A percentile compares a stretch with the other conserved stretches of the same genome.
Evolutionary conservation across 64 coral and sea anemone species (phyloP).

Genomic region (Pocillopora damicornis): DNA sequence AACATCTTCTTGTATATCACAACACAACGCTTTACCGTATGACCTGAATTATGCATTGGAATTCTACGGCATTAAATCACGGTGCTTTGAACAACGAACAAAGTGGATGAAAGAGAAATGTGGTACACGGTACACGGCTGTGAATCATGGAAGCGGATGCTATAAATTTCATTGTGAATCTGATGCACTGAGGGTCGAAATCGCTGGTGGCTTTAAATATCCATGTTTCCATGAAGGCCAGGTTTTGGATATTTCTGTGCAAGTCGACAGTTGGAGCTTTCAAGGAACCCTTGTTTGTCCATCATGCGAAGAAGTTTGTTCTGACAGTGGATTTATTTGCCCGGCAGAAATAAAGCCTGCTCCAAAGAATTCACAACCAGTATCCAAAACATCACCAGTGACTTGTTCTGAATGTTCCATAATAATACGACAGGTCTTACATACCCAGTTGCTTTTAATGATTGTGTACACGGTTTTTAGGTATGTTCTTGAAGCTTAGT

Average conservation of each 20-base stretch:
- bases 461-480: not conserved
- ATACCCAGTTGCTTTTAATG: not conserved
- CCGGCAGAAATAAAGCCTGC: slow-evolving; percentile 35
- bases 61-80: slow-evolving; percentile 47
- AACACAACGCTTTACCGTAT: slow-evolving; percentile 33
- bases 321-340: slow-evolving; percentile 27
- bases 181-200: slow-evolving; percentile 59
- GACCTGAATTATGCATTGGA: slow-evolving; percentile 87
- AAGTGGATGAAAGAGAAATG: slow-evolving; percentile 73
- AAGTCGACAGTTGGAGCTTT: slow-evolving; percentile 58
- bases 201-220: slow-evolving; percentile 62
- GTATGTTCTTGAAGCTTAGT: not conserved
- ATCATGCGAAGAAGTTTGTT: slow-evolving; percentile 76
- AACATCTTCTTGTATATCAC: slow-evolving; percentile 63
- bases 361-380: slow-evolving; percentile 59
- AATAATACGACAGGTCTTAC: not conserved
- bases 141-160: slow-evolving; percentile 90
- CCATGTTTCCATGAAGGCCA: slow-evolving; percentile 75
- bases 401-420: slow-evolving; percentile 32
- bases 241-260: slow-evolving; percentile 49
- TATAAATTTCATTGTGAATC: slow-evolving; percentile 65
- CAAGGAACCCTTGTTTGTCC: slow-evolving; percentile 75
- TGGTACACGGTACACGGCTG: slow-evolving; percentile 57
- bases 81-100: slow-evolving; percentile 71
- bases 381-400: slow-evolving; percentile 26